These are phyloP conservation scores for mouse (Mus musculus) DNA, from an alignment of 2,113 vertebrate genomes.

Conservation along the genomic window GRCm39 chr3:24090501-24091000, in stretches of 20 bases:
- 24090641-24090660: no score
- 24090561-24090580: no score
- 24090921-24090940: conserved; percentile 68
- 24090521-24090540: no score
- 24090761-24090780: not conserved
- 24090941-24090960: conserved; percentile 79
- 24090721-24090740: not conserved
- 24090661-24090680: no score
- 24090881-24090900: conserved; percentile 53
- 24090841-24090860: conserved; percentile 33
- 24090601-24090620: no score
- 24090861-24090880: conserved; percentile 55
- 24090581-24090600: no score
- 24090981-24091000: conserved; percentile 88
- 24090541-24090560: no score
- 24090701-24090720: not conserved
- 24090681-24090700: no score
- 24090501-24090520: no score
- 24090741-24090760: not conserved
- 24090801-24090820: not conserved
- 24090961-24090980: conserved; percentile 89
- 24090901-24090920: conserved; percentile 68
- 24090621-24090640: no score
- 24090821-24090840: not conserved
- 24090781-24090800: not conserved